Evolutionary conservation across 2,888 invertebrate species (phyloP).

Genomic region (Eilema depressum): DNA sequence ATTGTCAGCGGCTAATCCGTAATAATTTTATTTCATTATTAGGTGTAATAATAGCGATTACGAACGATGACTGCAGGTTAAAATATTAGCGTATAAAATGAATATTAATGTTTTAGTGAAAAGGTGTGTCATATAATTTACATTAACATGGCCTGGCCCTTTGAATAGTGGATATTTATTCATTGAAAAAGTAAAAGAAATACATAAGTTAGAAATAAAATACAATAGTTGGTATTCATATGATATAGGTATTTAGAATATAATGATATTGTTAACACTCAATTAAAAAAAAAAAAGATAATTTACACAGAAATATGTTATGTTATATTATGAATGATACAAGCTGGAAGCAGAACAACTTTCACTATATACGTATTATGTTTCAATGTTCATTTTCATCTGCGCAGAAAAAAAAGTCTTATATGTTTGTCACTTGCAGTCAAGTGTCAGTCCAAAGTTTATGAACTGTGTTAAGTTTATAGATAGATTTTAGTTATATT

Average conservation of each 20-base stretch:
- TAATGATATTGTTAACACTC: conserved; percentile 1
- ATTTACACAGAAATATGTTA: background rate
- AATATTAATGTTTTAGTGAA: background rate
- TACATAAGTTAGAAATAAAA: background rate
- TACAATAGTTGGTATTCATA: background rate
- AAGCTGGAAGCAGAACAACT: background rate
- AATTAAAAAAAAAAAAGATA: background rate
- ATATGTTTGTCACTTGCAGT: too few species aligned
- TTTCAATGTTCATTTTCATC: too few species aligned
- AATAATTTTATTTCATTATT: conserved; percentile 10
- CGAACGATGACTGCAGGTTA: background rate
- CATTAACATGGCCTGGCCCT: background rate
- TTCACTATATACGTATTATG: background rate
- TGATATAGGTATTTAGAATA: background rate
- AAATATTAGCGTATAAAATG: conserved; percentile 1
- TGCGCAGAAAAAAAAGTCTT: too few species aligned
- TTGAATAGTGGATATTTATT: background rate
- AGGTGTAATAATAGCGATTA: conserved; percentile 13
- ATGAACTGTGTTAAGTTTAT: too few species aligned
- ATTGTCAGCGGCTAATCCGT: conserved; percentile 39
- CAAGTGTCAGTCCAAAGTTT: too few species aligned
- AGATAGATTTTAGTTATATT: too few species aligned
- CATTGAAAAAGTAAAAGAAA: background rate
- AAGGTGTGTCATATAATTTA: background rate
- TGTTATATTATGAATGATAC: background rate